Evolutionary conservation across 2,888 invertebrate species (phyloP), one percentile per base, ranked within the genome.

Genomic region (Aphodius granarius): DNA sequence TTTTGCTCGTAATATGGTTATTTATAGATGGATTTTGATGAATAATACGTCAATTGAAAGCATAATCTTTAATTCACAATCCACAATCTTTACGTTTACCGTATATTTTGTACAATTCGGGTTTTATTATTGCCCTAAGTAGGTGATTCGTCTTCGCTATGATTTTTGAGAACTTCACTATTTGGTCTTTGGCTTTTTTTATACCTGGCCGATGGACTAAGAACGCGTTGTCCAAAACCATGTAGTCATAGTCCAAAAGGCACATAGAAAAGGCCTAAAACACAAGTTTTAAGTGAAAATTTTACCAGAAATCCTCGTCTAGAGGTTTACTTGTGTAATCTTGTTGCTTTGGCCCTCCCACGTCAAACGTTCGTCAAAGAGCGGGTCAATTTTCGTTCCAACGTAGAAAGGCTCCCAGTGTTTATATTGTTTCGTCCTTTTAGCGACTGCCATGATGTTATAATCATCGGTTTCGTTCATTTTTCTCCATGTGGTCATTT

Each of bases 171-270:
- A 75, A 75, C 20, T 77, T 75, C 0, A 16, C n/a, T 5, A 66
- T 20, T 73, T 78, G 73, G 18, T 76, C 92, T 82, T 77, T 77
- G 16, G 22, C 64, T 18, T 77, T 77, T 68, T 79, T 79, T 9
- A 79, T 74, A 63, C 95, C 95, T 0, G 96, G 96, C 81, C 94
- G 93, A 86, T 96, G 95, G 64, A 93, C 93, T 73, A 95, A 89
- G 86, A 95, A 96, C 16, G 94, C 95, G 87, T 95, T 95, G 87
- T 95, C 94, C 83, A 96, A 87, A 82, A 96, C 94, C 87, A 94
- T 93, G 85, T 95, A 95, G 84, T 96, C 94, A 86, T 95, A 96
- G 86, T 95, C 93, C 84, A 94, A 89, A 19, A 95, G 93, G 87
- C 96, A 96, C 78, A 96, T 90, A 75, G 94, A 90, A 87, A 94